Base-by-base conservation (phyloP, 2,797 vertebrate species). In the Alosa sapidissima region DNA sequence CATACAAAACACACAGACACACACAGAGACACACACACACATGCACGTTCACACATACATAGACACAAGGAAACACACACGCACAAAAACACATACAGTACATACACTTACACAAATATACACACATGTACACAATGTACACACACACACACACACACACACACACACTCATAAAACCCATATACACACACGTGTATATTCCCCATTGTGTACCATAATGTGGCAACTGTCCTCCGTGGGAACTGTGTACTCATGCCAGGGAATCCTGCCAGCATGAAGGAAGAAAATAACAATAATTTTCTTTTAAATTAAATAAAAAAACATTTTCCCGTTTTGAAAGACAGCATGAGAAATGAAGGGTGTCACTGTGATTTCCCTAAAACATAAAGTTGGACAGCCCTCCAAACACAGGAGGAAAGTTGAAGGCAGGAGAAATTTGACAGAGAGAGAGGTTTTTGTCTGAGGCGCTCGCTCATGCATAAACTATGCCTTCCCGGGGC, bases 301-400 rank as follows among this genome's bases (percentile, higher is more conserved):
- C 28, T 28, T 28, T 16, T 62, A 62, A 33, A 36, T 4, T 13
- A 5, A 72, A 72, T 41, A 72, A 72, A 36, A 72, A 72, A 11
- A 24, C 33, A 65, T 58, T 16, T 24, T 45, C 33, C 68, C 19
- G 33, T 75, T 75, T 45, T 75, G 68, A 78, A 1, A 19, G 41
- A 78, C 41, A 78, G 41, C 41, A 5, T 21, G 16, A 21, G 9
- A 47, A 21, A 78, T 19, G 41, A 7, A 78, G 14, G 7, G 36
- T 75, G 41, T 19, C 72, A 47, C 14, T 19, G 41, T 78, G 72
- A 78, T 78, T 78, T 78, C 6, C 16, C 19, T 78, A 21, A 78
- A 47, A 19, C 5, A 45, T 78, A 78, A 78, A 78, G 72, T 78
- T 78, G 72, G 36, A 78, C 72, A 78, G 72, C 72, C 14, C 5